A percentile compares a stretch with the other conserved stretches of the same genome.
These are phyloP conservation scores for Aphelocoma californica DNA, from an alignment of 2,797 vertebrate species.

Conservation along the genomic window DNA sequence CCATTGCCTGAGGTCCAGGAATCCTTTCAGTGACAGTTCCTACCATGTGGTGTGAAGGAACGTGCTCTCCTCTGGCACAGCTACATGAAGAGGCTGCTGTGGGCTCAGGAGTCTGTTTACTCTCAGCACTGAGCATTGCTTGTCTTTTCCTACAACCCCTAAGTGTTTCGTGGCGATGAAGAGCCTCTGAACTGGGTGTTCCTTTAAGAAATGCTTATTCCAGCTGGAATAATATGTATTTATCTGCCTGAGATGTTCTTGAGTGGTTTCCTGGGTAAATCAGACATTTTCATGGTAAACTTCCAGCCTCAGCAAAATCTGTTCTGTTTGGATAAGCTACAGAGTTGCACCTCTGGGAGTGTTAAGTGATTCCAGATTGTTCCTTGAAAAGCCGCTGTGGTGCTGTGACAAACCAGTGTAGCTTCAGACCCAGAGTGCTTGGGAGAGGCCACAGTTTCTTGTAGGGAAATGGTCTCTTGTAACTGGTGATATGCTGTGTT, in stretches of 20 bases:
- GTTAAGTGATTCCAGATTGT: slow-evolving; percentile 27
- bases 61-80: neutral
- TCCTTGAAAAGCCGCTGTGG: neutral
- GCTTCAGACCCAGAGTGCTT: neutral
- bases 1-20: neutral
- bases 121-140: neutral
- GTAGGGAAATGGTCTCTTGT: neutral
- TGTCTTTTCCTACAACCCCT: neutral
- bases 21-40: neutral
- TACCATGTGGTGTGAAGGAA: rapidly evolving
- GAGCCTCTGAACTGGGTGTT: neutral
- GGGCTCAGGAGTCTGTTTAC: neutral
- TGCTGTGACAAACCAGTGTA: neutral
- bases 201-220: slow-evolving; percentile 12
- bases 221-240: slow-evolving; percentile 4
- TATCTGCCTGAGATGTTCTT: slow-evolving; percentile 15
- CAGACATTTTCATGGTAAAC: neutral
- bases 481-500: neutral
- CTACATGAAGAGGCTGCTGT: neutral
- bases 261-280: slow-evolving; percentile 9
- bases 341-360: slow-evolving; percentile 14
- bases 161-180: neutral
- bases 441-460: neutral
- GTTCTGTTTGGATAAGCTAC: neutral
- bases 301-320: slow-evolving; percentile 39